phyloP scores from a whole-genome alignment of 2,888 invertebrate genomes.

The Drosophila siamana region DNA sequence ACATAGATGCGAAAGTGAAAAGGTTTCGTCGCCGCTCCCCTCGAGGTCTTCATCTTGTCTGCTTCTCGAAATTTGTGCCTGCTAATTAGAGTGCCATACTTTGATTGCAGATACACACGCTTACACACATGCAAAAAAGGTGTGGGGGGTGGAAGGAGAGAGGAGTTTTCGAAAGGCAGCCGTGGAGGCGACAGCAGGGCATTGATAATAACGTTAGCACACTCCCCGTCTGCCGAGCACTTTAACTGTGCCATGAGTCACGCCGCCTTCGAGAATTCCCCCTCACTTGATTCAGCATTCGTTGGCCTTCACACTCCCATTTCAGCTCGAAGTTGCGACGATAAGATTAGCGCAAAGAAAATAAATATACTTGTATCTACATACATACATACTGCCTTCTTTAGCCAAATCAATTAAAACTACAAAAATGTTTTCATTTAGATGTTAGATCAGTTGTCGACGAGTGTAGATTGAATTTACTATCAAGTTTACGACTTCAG shows the following conservation, averaged over 20 bases:
- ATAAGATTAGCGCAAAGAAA: no score
- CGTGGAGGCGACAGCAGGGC: conserved; percentile 30
- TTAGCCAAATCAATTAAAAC: no score
- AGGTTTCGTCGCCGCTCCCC: conserved; percentile 10
- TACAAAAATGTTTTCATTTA: no score
- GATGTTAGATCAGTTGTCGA: no score
- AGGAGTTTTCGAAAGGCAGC: conserved; percentile 30
- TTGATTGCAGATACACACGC: conserved; percentile 49
- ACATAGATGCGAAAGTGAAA: conserved; percentile 60
- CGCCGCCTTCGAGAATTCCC: conserved; percentile 8
- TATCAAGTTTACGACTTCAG: no score
- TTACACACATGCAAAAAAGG: conserved; percentile 3
- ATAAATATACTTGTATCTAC: no score
- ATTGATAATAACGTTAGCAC: conserved; percentile 40
- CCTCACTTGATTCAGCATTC: neutral
- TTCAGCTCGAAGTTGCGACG: no score
- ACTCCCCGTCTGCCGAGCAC: neutral
- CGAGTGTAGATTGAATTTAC: no score
- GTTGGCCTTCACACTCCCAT: no score
- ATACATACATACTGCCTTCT: neutral
- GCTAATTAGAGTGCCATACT: conserved; percentile 68
- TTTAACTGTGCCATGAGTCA: conserved; percentile 28
- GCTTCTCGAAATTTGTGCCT: conserved; percentile 44
- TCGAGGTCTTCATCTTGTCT: neutral
- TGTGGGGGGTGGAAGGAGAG: neutral